Evolutionary conservation across 2,888 invertebrate species (phyloP), one percentile per base, ranked within the genome.

Genomic region (Spicauda simplicius): DNA sequence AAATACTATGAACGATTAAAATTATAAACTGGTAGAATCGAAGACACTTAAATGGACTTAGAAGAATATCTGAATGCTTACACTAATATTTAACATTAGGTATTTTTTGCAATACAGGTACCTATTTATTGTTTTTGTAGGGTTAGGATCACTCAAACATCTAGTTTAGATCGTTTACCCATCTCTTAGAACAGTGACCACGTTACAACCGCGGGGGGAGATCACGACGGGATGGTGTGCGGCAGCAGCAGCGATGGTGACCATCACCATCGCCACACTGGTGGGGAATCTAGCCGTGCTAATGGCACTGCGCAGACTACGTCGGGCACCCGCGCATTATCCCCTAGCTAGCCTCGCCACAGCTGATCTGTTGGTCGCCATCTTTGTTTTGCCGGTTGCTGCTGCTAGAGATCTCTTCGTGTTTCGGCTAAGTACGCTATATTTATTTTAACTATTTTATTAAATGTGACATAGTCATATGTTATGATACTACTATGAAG

Each of bases 281-380:
- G 68, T 76, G 10, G 90, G 88, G 16, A 92, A 92, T 72, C 72
- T 76, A 2, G 84, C 84, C 0, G 91, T 91, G 45, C 72, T 92
- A 72, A 61, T 76, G 0, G 91, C 88, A 0, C 70, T 92, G 41
- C 72, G 78, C 59, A 78, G 83, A 1, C 80, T 83, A n/a, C 76
- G 77, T 48, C 82, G 85, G 0, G 81, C 86, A n/a, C 95, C 96
- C 0, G 94, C 95, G 3, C 95, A 96, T 78, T 95, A 94, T 75
- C 94, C 96, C 69, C 94, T 96, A n/a, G 95, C 94, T 1, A 96
- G 96, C 72, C 81, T 96, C 69, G 96, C 96, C 0, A 87, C 94
- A 0, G 96, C 96, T 1, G 96, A 96, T 76, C 82, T 96, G 33
- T 83, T 96, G 61, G 88, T 96, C 1, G 96, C 93, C 0, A 48